Conservation (phyloP, 2,888 invertebrate species). For the Hydraecia micacea region DNA sequence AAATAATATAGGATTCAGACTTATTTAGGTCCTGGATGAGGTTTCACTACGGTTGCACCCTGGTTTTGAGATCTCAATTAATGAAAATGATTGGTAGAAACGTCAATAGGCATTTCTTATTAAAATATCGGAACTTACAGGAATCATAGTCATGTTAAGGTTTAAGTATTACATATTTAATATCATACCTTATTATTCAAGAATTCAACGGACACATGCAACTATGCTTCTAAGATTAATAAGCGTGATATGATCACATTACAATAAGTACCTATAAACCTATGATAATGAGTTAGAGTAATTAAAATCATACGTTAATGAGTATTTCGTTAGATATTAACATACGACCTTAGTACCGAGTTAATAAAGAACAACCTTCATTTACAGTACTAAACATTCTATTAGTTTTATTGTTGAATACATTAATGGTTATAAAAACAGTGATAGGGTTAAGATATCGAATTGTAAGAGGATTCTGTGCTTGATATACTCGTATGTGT, state of each 20-base stretch:
- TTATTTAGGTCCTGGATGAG: not conserved
- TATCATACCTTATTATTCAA: not conserved
- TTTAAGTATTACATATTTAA: too few relatives aligned
- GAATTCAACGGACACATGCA: not conserved
- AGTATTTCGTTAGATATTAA: slow-evolving; percentile 58
- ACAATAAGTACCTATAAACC: slow-evolving; percentile 6
- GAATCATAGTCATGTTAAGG: too few relatives aligned
- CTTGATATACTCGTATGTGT: not conserved
- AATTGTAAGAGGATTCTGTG: not conserved
- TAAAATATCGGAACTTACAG: too few relatives aligned
- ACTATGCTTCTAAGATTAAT: slow-evolving; percentile 16
- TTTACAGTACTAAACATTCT: slow-evolving; percentile 31
- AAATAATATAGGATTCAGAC: not conserved
- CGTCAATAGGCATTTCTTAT: too few relatives aligned
- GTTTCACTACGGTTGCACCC: not conserved
- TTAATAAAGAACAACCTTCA: slow-evolving; percentile 58
- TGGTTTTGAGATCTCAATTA: not conserved
- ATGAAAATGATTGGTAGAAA: not conserved
- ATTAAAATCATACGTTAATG: slow-evolving; percentile 52
- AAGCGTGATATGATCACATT: slow-evolving; percentile 37
- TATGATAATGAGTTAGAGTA: slow-evolving; percentile 31
- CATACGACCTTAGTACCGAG: slow-evolving; percentile 54
- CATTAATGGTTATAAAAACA: slow-evolving; percentile 21
- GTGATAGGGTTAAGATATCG: not conserved
- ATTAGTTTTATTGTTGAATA: slow-evolving; percentile 38